Evolutionary conservation across 1,140 invertebrate genomes (phyloP), one percentile per base, ranked within the genome.

Genomic region (Chymomyza costata): DNA sequence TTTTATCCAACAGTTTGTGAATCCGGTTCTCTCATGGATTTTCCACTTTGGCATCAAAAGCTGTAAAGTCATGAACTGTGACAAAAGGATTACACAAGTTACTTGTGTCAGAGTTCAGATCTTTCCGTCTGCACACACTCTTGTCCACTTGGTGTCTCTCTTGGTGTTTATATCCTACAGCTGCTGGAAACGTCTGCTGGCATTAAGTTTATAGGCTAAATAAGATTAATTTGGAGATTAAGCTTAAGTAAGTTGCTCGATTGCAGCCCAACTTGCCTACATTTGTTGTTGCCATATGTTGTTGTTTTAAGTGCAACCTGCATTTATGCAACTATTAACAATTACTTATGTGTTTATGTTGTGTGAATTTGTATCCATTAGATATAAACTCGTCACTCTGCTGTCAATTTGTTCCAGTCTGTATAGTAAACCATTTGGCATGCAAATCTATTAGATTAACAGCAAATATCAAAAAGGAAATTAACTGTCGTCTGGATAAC

Each of bases 391-490:
- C n/a, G 28, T 1, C 46, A 10, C 1, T 2, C 13, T 35, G 21
- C 21, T 49, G 50, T 78, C 62, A 53, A 66, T 66, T 56, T 16
- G 43, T 50, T 3, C 21, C 3, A 5, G 25, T 28, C n/a, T 25
- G 13, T 10, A 34, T 34, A 34, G 11, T 47, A 51, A 50, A 56
- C 10, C 25, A 28, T 28, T 6, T 28, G 25, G 10, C 57, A 62
- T 80, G 55, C 63, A 68, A 71, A 78, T 78, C 71, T 78, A 78
- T 78, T 78, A 78, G 73, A 78, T 78, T 78, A 78, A 78, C 63
- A 78, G 73, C 71, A 78, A 80, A 78, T 80, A 78, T 78, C 73
- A 68, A 67, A 80, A 65, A 80, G 73, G 73, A 80, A 80, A 80
- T 80, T 80, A 80, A 80, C 64, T 80, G 73, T 80, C 73, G 71